phyloP scores from a whole-genome alignment of 2,888 invertebrate genomes.

The Linnaemya tessellans region DNA sequence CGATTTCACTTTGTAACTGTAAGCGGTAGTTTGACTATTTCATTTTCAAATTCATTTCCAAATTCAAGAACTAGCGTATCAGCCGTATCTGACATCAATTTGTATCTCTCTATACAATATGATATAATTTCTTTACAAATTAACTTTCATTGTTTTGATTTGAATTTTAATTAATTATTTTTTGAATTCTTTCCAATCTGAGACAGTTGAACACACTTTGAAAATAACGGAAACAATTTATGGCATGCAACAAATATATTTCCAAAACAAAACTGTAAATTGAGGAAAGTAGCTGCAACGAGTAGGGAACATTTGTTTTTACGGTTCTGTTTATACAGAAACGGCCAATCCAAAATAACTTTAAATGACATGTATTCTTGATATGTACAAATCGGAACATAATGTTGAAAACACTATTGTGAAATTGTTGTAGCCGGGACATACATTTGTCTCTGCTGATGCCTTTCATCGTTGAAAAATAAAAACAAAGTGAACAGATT shows the following conservation, averaged over 20 bases:
- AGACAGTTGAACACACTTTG: background rate
- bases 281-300: background rate
- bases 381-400: no score
- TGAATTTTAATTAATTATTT: slow-evolving; percentile 10
- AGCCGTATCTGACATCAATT: background rate
- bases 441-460: no score
- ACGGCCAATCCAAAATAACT: no score
- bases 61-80: background rate
- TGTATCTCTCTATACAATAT: no score
- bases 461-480: no score
- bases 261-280: background rate
- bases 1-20: slow-evolving; percentile 40
- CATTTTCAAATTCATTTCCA: background rate
- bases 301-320: background rate
- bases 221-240: background rate
- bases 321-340: background rate
- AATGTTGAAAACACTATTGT: no score
- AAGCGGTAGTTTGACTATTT: background rate
- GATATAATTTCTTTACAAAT: slow-evolving; percentile 16
- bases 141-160: background rate
- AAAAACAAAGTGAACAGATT: no score
- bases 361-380: no score
- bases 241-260: background rate
- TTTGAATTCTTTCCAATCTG: background rate
- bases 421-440: no score